A percentile compares a stretch with the other conserved stretches of the same genome.
Conservation (phyloP, 2,888 invertebrate genomes). For the Galerucella pusilla region DNA sequence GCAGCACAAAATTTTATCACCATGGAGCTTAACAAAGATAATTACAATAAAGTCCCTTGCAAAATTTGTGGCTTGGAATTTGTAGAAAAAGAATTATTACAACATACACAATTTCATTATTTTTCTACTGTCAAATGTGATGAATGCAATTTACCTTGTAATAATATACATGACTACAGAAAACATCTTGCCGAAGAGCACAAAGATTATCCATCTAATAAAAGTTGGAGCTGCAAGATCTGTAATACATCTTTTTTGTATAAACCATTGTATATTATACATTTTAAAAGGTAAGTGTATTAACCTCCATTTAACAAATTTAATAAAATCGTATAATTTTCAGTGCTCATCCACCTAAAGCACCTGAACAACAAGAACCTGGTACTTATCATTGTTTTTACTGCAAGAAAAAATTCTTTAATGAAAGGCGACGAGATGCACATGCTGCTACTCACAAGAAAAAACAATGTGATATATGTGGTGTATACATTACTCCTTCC, state of each 20-base stretch:
- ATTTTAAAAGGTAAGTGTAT: slow-evolving; percentile 38
- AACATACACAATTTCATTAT: slow-evolving; percentile 49
- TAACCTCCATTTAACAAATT: neutral
- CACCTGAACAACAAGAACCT: slow-evolving; percentile 4
- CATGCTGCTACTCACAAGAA: slow-evolving; percentile 55
- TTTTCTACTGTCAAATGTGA: slow-evolving; percentile 41
- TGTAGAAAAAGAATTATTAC: slow-evolving; percentile 44
- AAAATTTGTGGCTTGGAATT: slow-evolving; percentile 49
- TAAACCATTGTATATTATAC: slow-evolving; percentile 49
- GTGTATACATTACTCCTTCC: slow-evolving; percentile 51
- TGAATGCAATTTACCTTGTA: slow-evolving; percentile 39
- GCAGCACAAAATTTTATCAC: neutral
- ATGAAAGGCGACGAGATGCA: slow-evolving; percentile 40
- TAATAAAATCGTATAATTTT: neutral
- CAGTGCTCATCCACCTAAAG: slow-evolving; percentile 31
- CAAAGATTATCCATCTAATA: slow-evolving; percentile 26
- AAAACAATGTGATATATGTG: slow-evolving; percentile 56
- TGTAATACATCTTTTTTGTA: slow-evolving; percentile 47
- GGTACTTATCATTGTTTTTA: slow-evolving; percentile 43
- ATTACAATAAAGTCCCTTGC: slow-evolving; percentile 37
- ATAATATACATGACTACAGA: slow-evolving; percentile 42
- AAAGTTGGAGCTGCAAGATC: slow-evolving; percentile 45
- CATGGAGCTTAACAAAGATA: slow-evolving; percentile 25
- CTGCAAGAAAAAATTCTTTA: slow-evolving; percentile 48
- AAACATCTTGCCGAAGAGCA: slow-evolving; percentile 36